Evolutionary conservation across 2,797 vertebrate genomes (phyloP), one percentile per base, ranked within the genome.

Genomic region (Intellagama lesueurii): DNA sequence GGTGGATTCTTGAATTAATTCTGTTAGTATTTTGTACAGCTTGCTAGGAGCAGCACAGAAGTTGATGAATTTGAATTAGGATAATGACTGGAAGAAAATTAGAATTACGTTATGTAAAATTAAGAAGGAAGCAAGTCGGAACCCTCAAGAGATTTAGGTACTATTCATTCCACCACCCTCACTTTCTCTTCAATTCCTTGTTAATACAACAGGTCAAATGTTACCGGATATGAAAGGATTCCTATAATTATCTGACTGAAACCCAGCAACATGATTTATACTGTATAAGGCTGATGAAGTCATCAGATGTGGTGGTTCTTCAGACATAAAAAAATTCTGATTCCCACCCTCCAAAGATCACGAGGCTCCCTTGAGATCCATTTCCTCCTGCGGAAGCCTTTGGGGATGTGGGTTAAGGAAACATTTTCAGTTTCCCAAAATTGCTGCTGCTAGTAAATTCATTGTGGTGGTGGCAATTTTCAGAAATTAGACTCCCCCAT

Each of bases 171-270:
- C 52, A 17, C 22, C 24, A 7, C 12, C 49, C 35, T 44, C 30
- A 17, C 28, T n/a, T 30, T 84, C 3, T 44, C 68, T n/a, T 60
- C 1, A 12, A 7, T 47, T 16, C 75, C 56, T 56, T 84, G 70
- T 85, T 93, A 90, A 52, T 11, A 49, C 77, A 56, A 85, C 72
- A 60, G 87, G 85, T 19, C 0, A 83, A 80, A 75, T 88, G 66
- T 92, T 91, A 89, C 0, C 0, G 4, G 82, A 82, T 30, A 11
- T 56, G 73, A 85, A 88, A 76, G 60, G 85, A 78, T 73, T 52
- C 40, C 64, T 44, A 49, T 78, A 40, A 68, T 79, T 64, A 35
- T 32, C 16, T 22, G 19, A 14, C 60, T 19, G 19, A 22, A 64
- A 64, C 19, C 60, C 60, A 64, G 60, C 60, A 64, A 64, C 16